A percentile compares a stretch with the other conserved stretches of the same genome.
These are phyloP conservation scores for Sebastiscus tertius DNA, from an alignment of 2,797 vertebrate genomes.

Conservation along the genomic window DNA sequence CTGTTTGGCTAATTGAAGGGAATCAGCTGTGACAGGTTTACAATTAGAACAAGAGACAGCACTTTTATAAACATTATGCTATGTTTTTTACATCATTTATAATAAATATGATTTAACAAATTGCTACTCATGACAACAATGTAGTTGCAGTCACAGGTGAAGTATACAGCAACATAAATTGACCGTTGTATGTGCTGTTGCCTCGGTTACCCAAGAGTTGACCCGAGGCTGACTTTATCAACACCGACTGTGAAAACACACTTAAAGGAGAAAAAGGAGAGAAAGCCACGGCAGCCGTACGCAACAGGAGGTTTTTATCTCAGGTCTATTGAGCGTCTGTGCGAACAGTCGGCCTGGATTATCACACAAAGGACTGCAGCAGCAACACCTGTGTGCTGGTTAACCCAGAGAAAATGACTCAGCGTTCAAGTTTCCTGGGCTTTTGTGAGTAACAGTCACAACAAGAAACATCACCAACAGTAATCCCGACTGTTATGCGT, in stretches of 20 bases:
- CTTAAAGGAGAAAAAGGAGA: not conserved
- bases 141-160: not conserved
- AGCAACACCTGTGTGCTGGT: not conserved
- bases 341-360: slow-evolving; percentile 23
- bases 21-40: not conserved
- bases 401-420: slow-evolving; percentile 5
- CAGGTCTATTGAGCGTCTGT: not conserved
- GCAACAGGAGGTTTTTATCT: slow-evolving; percentile 3
- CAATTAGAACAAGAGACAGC: not conserved
- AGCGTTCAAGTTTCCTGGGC: slow-evolving; percentile 16
- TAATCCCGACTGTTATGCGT: not conserved
- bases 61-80: no score
- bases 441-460: slow-evolving; percentile 15
- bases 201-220: slow-evolving; percentile 2
- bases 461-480: not conserved
- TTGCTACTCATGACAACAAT: not conserved
- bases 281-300: not conserved
- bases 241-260: not conserved
- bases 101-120: not conserved
- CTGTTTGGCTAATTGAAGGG: not conserved
- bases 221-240: slow-evolving; percentile 11
- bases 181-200: not conserved
- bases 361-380: slow-evolving; percentile 22
- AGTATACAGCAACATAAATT: not conserved
- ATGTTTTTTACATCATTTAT: not conserved